A percentile compares a stretch with the other conserved stretches of the same genome.
Evolutionary conservation across 2,888 invertebrate species (phyloP).

Genomic region (Phyto melanocephala): DNA sequence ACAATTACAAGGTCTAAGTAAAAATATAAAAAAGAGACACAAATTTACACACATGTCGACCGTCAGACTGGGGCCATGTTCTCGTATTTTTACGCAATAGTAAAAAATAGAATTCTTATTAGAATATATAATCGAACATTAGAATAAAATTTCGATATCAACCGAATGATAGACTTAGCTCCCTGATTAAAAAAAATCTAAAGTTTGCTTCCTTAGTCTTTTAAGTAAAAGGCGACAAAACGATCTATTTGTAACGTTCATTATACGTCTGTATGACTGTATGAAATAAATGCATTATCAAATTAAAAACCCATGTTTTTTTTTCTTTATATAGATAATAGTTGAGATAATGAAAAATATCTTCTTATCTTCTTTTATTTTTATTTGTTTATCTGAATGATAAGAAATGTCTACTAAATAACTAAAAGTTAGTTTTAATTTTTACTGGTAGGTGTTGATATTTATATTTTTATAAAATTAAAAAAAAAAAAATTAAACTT

Average conservation of each 20-base stretch:
- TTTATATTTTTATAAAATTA: not conserved
- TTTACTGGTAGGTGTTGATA: slow-evolving; percentile 5
- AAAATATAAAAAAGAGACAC: slow-evolving; percentile 35
- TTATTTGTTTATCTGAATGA: slow-evolving; percentile 40
- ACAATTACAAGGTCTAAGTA: slow-evolving; percentile 59
- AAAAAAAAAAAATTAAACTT: not conserved
- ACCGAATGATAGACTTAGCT: too few species aligned
- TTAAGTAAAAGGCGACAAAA: slow-evolving; percentile 42
- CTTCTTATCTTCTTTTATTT: slow-evolving; percentile 42
- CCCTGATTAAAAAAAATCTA: too few species aligned
- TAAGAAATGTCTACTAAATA: slow-evolving; percentile 31
- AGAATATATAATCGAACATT: too few species aligned
- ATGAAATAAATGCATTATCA: slow-evolving; percentile 39
- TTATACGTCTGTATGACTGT: not conserved
- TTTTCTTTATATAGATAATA: slow-evolving; percentile 41
- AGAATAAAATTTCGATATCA: too few species aligned
- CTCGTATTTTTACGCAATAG: too few species aligned
- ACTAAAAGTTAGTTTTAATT: not conserved
- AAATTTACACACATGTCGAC: slow-evolving; percentile 26
- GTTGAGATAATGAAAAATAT: slow-evolving; percentile 44
- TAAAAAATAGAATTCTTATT: too few species aligned
- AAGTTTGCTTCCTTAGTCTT: slow-evolving; percentile 64
- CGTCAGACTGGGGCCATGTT: not conserved
- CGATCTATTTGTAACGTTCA: slow-evolving; percentile 27
- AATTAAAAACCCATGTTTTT: slow-evolving; percentile 13